Base-by-base conservation (phyloP, 1,140 invertebrate genomes). In the Penaeus vannamei region DNA sequence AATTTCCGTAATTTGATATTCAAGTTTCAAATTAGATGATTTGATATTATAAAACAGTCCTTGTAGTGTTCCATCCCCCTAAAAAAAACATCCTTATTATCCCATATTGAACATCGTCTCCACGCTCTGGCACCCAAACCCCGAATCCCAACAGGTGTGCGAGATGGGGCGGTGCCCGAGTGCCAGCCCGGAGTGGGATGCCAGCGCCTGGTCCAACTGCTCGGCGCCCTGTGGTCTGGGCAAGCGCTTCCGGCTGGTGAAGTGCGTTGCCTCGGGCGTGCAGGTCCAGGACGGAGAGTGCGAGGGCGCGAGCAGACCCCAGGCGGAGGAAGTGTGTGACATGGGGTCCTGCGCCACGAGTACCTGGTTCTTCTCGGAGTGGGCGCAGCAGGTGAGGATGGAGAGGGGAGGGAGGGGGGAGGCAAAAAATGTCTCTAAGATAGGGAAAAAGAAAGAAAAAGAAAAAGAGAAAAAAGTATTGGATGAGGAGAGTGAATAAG, bases 181-280 rank as follows among this genome's bases (percentile, higher is more conserved):
- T 60, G 66, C 59, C 19, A 84, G 29, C 23, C 92, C 92, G 1
- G 91, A 91, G 86, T 90, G 91, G 36, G 87, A 91, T 46, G 42
- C 84, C 36, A 88, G 80, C 4, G 36, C 79, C 0, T 91, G 72
- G 90, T 84, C 91, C 36, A 91, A 93, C 85, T 94, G 94, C 91
- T 94, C 93, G 4, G 92, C 93, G 82, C 92, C 92, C 85, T 96
- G 95, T 91, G 95, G 95, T 0, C 94, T 94, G 36, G 95, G 95
- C 0, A 92, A 94, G 4, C 95, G 96, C 91, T 95, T 94, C 26
- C 93, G 95, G 22, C 94, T 94, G 46, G 95, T 96, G 5, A 93
- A 94, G 19, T 96, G 95, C 91, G 93, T 92, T 0, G 90, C 91
- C 86, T 91, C 84, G 1, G 91, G 92, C 26, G 82, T 32, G 53